Evolutionary conservation across 1,140 invertebrate genomes (phyloP).

Genomic region (Drosophila funebris): DNA sequence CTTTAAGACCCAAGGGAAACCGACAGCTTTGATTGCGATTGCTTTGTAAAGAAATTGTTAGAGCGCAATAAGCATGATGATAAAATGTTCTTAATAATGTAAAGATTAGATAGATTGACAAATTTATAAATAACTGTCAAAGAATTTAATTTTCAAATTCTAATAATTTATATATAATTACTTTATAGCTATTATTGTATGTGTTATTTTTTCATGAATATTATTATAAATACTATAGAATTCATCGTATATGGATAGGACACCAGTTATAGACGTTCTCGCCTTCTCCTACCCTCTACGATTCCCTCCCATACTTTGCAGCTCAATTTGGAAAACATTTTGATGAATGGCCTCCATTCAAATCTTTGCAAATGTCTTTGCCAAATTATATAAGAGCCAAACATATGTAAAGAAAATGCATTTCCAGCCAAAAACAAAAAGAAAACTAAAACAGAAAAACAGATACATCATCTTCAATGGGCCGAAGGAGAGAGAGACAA

Average conservation of each 20-base stretch:
- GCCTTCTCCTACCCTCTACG: not conserved
- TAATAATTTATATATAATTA: too few relatives aligned
- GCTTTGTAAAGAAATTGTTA: not conserved
- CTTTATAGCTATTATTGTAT: too few relatives aligned
- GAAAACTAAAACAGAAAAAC: constrained; percentile 16
- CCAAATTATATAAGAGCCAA: constrained; percentile 49
- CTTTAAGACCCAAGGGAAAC: constrained; percentile 37
- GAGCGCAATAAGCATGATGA: not conserved
- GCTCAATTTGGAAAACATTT: constrained; percentile 47
- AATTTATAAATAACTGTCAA: not conserved
- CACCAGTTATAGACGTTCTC: not conserved
- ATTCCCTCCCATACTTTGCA: constrained; percentile 14
- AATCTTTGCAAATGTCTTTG: constrained; percentile 37
- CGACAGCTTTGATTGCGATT: not conserved
- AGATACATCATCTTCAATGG: constrained; percentile 55
- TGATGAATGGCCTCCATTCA: constrained; percentile 54
- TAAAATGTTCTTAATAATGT: not conserved
- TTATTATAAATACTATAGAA: not conserved
- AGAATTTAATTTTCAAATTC: too few relatives aligned
- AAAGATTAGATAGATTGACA: too few relatives aligned
- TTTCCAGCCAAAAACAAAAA: constrained; percentile 14
- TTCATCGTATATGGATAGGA: not conserved
- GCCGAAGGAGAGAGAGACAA: not conserved
- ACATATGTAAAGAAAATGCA: constrained; percentile 49
- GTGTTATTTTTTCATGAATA: too few relatives aligned